Conservation (phyloP, 2,888 invertebrate species). For the Lithophane ornitopus region DNA sequence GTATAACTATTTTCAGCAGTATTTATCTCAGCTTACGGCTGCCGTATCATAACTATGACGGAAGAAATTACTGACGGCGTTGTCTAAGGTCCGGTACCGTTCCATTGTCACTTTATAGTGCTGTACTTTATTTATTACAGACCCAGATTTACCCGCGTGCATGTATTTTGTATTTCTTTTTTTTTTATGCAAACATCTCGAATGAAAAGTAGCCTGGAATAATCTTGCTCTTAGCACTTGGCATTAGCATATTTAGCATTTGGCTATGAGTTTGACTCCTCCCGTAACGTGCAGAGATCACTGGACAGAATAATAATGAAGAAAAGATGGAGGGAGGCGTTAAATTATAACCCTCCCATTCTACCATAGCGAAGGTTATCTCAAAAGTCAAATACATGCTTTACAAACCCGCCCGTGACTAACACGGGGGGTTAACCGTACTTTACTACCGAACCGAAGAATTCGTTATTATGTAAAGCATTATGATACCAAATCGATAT, state of each 20-base stretch:
- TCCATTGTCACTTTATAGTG: conserved; percentile 26
- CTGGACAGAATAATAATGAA: background rate
- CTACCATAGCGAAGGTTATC: background rate
- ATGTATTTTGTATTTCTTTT: background rate
- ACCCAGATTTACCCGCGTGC: background rate
- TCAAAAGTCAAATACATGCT: background rate
- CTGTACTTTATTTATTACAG: background rate
- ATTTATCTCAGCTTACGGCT: background rate
- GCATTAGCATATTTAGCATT: no score
- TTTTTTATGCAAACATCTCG: background rate
- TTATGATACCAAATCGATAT: conserved; percentile 8
- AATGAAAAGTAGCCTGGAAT: background rate
- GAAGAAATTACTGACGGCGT: conserved; percentile 32
- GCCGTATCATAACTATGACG: conserved; percentile 11
- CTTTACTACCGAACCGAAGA: conserved; percentile 7
- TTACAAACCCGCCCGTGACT: no score
- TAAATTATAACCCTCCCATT: background rate
- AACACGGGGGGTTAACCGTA: conserved; percentile 5
- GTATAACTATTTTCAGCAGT: conserved; percentile 15
- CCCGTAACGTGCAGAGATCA: background rate
- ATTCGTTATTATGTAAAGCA: background rate
- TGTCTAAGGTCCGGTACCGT: conserved; percentile 55
- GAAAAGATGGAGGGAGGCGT: background rate
- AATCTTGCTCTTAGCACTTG: background rate
- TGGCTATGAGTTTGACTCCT: no score